These are phyloP conservation scores for Xanthia icteritia DNA, from an alignment of 2,888 invertebrate genomes.

Conservation along the genomic window DNA sequence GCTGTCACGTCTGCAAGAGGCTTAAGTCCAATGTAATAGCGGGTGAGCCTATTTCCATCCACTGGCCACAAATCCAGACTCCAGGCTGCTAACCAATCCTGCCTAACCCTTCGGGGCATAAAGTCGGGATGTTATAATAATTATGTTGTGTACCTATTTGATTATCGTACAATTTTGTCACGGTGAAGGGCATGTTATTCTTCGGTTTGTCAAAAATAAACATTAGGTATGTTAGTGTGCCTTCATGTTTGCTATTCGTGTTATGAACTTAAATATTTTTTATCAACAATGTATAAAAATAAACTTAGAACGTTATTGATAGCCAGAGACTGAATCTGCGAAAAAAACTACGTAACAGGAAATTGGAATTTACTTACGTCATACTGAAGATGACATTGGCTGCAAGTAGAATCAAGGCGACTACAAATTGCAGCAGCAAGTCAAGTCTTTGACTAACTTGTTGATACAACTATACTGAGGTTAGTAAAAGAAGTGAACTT, in stretches of 20 bases:
- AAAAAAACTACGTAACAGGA: slow-evolving; percentile 21
- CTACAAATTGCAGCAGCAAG: slow-evolving; percentile 40
- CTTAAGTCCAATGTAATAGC: no score
- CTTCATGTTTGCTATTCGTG: background rate
- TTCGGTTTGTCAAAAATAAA: background rate
- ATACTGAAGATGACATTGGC: background rate
- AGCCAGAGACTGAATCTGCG: background rate
- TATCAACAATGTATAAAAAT: background rate
- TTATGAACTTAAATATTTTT: background rate
- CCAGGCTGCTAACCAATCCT: no score
- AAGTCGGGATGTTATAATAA: no score
- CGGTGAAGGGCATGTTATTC: background rate
- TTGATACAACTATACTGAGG: background rate
- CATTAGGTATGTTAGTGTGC: background rate
- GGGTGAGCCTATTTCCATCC: no score
- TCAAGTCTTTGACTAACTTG: background rate
- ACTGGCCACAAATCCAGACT: no score
- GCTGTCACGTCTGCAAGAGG: no score
- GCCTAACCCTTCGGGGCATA: no score
- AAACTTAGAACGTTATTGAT: background rate
- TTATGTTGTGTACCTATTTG: no score
- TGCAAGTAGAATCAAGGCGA: slow-evolving; percentile 8
- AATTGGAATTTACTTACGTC: background rate
- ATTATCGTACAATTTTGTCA: no score
- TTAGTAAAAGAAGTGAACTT: background rate